A percentile compares a stretch with the other conserved stretches of the same genome.
phyloP scores from a whole-genome alignment of 2,797 vertebrate species.

The Thalassophryne amazonica region DNA sequence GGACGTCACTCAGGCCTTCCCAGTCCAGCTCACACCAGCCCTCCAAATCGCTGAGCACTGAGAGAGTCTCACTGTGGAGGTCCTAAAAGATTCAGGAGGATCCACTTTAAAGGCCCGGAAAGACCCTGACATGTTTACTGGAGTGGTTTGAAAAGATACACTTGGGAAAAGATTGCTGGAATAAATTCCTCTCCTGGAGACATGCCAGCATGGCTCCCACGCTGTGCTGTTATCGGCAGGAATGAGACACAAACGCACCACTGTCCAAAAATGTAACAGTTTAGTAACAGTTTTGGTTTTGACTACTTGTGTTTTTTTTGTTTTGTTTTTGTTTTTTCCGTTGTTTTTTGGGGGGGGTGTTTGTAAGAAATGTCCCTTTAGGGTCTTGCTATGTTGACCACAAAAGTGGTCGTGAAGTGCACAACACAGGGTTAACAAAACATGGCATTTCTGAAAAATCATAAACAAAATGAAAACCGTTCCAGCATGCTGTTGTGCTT shows the following conservation, averaged over 20 bases:
- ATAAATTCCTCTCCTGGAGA: constrained; percentile 3
- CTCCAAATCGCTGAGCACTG: constrained; percentile 72
- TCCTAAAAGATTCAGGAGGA: constrained; percentile 57
- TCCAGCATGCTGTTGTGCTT: too few species aligned
- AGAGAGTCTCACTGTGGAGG: constrained; percentile 74
- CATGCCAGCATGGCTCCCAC: neutral
- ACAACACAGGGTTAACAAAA: too few species aligned
- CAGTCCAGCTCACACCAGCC: constrained; percentile 78
- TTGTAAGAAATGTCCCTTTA: neutral
- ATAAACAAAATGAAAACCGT: too few species aligned
- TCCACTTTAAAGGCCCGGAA: constrained; percentile 3
- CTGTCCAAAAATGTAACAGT: neutral
- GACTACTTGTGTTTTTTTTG: neutral
- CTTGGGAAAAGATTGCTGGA: neutral
- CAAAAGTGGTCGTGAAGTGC: too few species aligned
- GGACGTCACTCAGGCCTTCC: constrained; percentile 64
- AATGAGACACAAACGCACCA: neutral
- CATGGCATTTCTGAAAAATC: too few species aligned
- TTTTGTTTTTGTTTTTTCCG: too few species aligned
- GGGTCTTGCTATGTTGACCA: neutral
- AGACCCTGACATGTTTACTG: neutral
- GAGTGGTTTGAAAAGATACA: neutral
- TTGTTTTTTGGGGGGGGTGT: too few species aligned
- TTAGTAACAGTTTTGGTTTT: neutral
- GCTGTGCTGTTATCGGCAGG: neutral